These are phyloP conservation scores for Plusia festucae DNA, from an alignment of 2,888 invertebrate genomes.

Conservation along the genomic window DNA sequence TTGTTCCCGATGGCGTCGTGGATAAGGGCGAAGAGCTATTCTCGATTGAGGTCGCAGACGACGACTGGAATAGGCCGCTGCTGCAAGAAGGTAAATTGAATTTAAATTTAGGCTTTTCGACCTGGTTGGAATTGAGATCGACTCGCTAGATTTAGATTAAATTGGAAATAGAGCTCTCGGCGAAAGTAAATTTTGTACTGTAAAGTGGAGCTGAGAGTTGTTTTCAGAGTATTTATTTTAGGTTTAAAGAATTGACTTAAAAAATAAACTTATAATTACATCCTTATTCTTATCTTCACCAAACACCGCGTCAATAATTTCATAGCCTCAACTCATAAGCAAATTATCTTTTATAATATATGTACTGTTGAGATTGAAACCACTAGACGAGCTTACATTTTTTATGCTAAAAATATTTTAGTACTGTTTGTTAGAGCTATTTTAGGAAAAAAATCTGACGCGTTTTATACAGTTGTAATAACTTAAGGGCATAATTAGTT, in stretches of 20 bases:
- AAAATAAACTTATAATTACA: too few species aligned
- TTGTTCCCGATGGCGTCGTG: conserved; percentile 97
- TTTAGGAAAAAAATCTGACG: background rate
- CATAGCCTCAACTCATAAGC: too few species aligned
- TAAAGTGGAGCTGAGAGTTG: background rate
- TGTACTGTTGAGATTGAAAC: too few species aligned
- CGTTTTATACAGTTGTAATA: background rate
- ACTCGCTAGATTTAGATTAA: conserved; percentile 26
- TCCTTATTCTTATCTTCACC: too few species aligned
- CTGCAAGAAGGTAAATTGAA: conserved; percentile 91
- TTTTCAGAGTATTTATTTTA: too few species aligned
- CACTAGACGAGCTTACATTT: too few species aligned
- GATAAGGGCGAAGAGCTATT: conserved; percentile 95
- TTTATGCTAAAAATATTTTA: too few species aligned
- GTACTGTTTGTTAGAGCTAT: too few species aligned
- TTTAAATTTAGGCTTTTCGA: conserved; percentile 39
- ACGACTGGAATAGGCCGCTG: conserved; percentile 96
- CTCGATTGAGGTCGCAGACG: conserved; percentile 96
- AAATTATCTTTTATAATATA: too few species aligned
- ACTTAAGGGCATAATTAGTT: background rate
- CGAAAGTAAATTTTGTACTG: conserved; percentile 22
- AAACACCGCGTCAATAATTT: too few species aligned
- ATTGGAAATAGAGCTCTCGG: conserved; percentile 10
- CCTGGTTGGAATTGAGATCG: conserved; percentile 36
- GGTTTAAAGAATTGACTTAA: too few species aligned